Base-by-base conservation (phyloP, 2,888 invertebrate genomes). In the Clostera curtula region DNA sequence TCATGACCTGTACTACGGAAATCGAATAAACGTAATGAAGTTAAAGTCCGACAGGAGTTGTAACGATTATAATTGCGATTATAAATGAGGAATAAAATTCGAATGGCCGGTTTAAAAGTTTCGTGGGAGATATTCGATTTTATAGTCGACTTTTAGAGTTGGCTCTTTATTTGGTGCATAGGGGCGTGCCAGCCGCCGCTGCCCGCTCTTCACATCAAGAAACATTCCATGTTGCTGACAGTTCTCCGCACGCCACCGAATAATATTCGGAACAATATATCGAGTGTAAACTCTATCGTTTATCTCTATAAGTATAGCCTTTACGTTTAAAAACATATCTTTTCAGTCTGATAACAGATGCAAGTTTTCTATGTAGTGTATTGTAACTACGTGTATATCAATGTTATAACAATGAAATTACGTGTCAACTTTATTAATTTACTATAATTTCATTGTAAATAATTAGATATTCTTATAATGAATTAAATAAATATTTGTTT, bases 331-430 rank as follows among this genome's bases (percentile, higher is more conserved):
- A 74, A 70, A 82, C 77, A 77, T 79, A 77, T 79, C 72, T 72
- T 59, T 70, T 70, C 74, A 74, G 71, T 74, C 74, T 72, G 76
- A 73, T 57, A 64, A 55, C 69, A 66, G 73, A 76, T 71, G 80
- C 82, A 82, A 82, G 83, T 82, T 83, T 82, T 82, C 82, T 75
- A 60, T 82, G 82, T 82, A 82, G 82, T 80, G 72, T 79, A 79
- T n/a, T 69, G 63, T 67, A 63, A 63, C 64, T 63, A 68, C 59
- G 63, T 71, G 62, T 75, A n/a, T n/a, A 74, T 77, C 72, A 70
- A 73, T 71, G 69, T 75, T 73, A 71, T 69, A 73, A 63, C 77
- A 79, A 80, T 80, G 80, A 76, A 79, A 76, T 80, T 76, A 67
- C 61, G 56, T 71, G 62, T 73, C 62, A 63, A 62, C 59, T 42